phyloP scores from a whole-genome alignment of 2,797 vertebrate genomes.

The Knipowitschia caucasica region DNA sequence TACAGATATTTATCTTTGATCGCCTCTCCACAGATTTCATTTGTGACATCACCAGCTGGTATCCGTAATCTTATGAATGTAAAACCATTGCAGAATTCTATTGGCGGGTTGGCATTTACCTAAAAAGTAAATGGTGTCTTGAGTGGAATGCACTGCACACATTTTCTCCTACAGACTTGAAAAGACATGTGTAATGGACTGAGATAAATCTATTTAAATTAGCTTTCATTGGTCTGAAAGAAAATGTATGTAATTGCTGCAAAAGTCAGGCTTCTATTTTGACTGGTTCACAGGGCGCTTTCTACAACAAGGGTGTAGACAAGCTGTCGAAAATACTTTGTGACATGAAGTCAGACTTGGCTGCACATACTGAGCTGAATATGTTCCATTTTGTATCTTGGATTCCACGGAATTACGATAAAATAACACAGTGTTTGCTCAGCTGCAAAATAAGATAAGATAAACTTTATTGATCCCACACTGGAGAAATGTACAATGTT shows the following conservation, averaged over 20 bases:
- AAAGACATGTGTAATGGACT: neutral
- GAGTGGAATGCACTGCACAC: neutral
- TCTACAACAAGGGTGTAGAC: constrained; percentile 3
- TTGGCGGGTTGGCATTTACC: too few relatives aligned
- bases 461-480: too few relatives aligned
- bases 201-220: neutral
- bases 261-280: constrained; percentile 2
- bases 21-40: too few relatives aligned
- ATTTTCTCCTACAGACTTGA: neutral
- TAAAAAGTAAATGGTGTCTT: neutral
- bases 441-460: too few relatives aligned
- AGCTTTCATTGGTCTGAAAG: neutral
- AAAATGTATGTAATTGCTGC: constrained; percentile 4
- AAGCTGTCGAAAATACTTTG: constrained; percentile 3
- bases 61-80: too few relatives aligned
- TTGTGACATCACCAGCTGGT: too few relatives aligned
- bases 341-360: neutral
- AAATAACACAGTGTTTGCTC: too few relatives aligned
- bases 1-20: too few relatives aligned
- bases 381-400: neutral
- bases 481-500: too few relatives aligned
- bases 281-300: neutral
- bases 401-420: neutral
- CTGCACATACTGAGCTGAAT: neutral
- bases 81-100: too few relatives aligned